phyloP scores from a whole-genome alignment of 2,113 vertebrate species.

The Hypomesus transpacificus region DNA sequence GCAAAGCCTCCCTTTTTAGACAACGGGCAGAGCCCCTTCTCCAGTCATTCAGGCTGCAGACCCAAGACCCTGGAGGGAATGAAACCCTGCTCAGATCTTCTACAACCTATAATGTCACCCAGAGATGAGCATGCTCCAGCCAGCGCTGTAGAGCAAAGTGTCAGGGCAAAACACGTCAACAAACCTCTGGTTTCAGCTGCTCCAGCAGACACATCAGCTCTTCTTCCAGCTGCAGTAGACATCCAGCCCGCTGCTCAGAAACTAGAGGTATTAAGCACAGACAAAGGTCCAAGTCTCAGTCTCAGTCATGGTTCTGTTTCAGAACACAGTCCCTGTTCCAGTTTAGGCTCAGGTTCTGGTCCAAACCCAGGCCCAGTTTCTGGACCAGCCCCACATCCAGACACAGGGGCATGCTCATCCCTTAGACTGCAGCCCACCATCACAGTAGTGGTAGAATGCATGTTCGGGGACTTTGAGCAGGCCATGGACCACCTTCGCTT shows the following conservation, averaged over 20 bases:
- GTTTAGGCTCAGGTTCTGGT: neutral
- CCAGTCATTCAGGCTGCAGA: slow-evolving; percentile 17
- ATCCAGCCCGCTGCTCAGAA: slow-evolving; percentile 8
- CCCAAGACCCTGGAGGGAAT: slow-evolving; percentile 15
- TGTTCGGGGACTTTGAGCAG: slow-evolving; percentile 90
- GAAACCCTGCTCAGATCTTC: slow-evolving; percentile 10
- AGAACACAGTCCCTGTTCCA: neutral
- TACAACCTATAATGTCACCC: neutral
- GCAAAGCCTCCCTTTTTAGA: slow-evolving; percentile 32
- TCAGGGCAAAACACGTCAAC: slow-evolving; percentile 51
- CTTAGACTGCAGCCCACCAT: slow-evolving; percentile 48
- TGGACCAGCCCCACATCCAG: neutral
- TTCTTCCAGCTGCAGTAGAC: neutral
- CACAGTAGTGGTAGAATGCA: slow-evolving; percentile 85
- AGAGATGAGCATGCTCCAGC: slow-evolving; percentile 13
- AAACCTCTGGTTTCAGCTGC: slow-evolving; percentile 51
- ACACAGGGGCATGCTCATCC: slow-evolving; percentile 7
- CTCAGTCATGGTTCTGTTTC: slow-evolving; percentile 15
- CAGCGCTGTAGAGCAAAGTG: slow-evolving; percentile 36
- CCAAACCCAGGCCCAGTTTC: neutral
- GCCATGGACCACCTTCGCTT: slow-evolving; percentile 85
- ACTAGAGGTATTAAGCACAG: neutral
- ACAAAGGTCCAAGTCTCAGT: neutral
- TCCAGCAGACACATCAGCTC: neutral
- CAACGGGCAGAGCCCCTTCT: neutral